Percentiles rank a stretch among this genome's conserved stretches.
These are phyloP conservation scores for Pelochelys cantorii DNA, from an alignment of 2,797 vertebrate species.

Conservation along the genomic window DNA sequence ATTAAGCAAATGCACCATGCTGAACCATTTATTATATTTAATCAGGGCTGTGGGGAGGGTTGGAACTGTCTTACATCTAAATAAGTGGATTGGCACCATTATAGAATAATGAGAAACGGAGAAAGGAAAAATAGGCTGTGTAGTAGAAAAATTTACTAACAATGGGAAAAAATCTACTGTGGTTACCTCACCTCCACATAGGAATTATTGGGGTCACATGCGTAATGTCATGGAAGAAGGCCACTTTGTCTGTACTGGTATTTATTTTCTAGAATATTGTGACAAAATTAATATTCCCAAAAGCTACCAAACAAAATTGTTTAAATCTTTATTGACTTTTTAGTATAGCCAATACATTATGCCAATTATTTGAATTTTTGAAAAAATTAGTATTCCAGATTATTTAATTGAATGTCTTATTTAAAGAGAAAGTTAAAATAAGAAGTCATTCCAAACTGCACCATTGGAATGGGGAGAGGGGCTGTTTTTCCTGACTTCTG, in stretches of 20 bases:
- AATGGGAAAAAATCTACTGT: not conserved
- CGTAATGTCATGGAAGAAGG: not conserved
- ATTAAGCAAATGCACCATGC: not conserved
- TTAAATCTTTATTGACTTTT: too few relatives aligned
- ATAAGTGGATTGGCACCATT: not conserved
- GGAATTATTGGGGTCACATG: not conserved
- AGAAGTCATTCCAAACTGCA: not conserved
- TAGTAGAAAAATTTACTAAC: not conserved
- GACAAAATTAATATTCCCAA: not conserved
- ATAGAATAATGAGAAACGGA: not conserved
- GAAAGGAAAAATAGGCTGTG: not conserved
- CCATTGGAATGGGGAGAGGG: not conserved
- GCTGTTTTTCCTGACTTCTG: not conserved
- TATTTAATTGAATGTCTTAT: not conserved
- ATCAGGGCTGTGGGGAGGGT: not conserved
- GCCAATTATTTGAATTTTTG: not conserved
- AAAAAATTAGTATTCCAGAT: not conserved
- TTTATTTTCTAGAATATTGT: not conserved
- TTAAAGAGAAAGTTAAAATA: not conserved
- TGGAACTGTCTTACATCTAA: not conserved
- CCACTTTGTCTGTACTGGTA: not conserved
- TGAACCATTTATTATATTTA: not conserved
- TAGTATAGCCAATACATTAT: too few relatives aligned
- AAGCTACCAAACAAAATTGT: too few relatives aligned
- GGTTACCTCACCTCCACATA: not conserved